These are phyloP conservation scores for Candoia aspera DNA, from an alignment of 2,113 vertebrate species.

Conservation along the genomic window DNA sequence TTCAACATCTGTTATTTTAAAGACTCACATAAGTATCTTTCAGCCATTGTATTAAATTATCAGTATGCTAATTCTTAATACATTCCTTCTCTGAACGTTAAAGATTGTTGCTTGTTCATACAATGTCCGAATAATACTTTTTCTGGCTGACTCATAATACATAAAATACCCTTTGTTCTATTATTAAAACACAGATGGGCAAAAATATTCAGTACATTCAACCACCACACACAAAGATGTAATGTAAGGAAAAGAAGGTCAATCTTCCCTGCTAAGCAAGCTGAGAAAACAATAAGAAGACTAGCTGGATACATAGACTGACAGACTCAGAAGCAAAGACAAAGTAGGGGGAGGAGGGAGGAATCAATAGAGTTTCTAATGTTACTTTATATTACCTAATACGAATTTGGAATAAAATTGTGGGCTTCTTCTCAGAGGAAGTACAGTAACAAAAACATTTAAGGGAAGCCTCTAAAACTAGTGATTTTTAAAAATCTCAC, in stretches of 20 bases:
- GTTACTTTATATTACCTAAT: background rate
- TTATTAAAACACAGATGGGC: slow-evolving; percentile 30
- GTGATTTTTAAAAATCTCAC: background rate
- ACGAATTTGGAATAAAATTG: background rate
- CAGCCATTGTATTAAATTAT: background rate
- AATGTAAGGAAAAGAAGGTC: background rate
- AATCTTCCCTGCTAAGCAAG: slow-evolving; percentile 49
- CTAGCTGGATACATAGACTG: background rate
- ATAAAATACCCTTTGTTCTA: slow-evolving; percentile 27
- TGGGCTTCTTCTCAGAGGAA: background rate
- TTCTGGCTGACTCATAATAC: background rate
- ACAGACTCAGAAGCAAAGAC: background rate
- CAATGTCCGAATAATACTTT: background rate
- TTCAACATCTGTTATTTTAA: background rate
- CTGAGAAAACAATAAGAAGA: slow-evolving; percentile 46
- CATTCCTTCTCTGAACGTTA: background rate
- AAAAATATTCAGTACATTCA: slow-evolving; percentile 30
- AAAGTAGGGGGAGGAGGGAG: no score
- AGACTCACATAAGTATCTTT: background rate
- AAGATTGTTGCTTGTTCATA: background rate
- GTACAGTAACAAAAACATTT: background rate
- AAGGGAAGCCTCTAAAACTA: background rate
- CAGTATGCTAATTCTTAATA: background rate
- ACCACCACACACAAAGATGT: slow-evolving; percentile 20
- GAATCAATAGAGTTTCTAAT: background rate